phyloP scores from a whole-genome alignment of 2,113 vertebrate genomes.

The Gracilinanus agilis region DNA sequence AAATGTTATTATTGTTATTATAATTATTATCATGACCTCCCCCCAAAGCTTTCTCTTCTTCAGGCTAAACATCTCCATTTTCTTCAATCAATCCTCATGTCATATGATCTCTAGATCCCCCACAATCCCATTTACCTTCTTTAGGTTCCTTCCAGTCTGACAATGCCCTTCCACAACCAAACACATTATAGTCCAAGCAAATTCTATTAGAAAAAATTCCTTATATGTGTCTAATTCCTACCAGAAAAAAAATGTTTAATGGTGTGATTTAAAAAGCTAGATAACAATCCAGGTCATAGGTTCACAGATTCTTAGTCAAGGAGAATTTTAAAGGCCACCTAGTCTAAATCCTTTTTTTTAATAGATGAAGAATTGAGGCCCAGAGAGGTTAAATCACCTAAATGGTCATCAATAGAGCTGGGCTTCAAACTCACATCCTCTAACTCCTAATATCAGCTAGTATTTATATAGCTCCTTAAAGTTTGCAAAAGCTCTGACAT shows the following conservation, averaged over 20 bases:
- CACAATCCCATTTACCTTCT: not conserved
- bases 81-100: not conserved
- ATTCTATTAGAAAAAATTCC: not conserved
- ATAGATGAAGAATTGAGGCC: not conserved
- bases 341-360: not conserved
- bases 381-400: not conserved
- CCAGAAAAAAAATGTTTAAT: not conserved
- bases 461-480: not conserved
- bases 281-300: not conserved
- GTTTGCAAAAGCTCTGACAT: not conserved
- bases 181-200: not conserved
- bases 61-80: not conserved
- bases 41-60: not conserved
- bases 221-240: not conserved
- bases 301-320: not conserved
- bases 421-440: not conserved
- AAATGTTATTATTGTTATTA: not conserved
- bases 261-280: not conserved
- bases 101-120: not conserved
- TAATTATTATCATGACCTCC: not conserved
- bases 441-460: not conserved
- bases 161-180: not conserved
- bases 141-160: not conserved
- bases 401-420: not conserved
- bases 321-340: not conserved